Percentiles rank a stretch among this genome's conserved stretches.
These are phyloP conservation scores for Rhizomys pruinosus DNA, from an alignment of 2,113 vertebrate species.

Conservation along the genomic window DNA sequence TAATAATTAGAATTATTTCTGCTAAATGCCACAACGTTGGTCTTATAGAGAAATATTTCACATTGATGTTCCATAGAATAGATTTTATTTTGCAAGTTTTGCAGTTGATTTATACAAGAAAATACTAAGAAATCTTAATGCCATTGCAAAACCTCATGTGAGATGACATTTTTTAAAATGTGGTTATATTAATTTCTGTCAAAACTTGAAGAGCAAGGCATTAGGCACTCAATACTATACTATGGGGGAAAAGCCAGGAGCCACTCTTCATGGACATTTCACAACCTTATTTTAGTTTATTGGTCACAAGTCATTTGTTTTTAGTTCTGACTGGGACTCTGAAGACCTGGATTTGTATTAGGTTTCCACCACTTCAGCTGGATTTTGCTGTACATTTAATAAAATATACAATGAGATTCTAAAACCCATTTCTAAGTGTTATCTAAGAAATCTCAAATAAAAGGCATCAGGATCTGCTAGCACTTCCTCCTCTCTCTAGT, in stretches of 20 bases:
- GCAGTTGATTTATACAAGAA: not conserved
- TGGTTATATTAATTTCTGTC: not conserved
- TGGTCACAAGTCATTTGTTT: not conserved
- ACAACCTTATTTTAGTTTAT: conserved; percentile 5
- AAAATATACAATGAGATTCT: not conserved
- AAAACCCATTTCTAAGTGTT: not conserved
- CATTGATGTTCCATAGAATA: not conserved
- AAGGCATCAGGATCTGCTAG: not conserved
- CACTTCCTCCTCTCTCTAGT: not conserved
- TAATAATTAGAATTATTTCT: not conserved
- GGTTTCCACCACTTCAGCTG: not conserved
- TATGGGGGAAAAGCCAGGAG: not conserved
- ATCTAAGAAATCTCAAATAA: not conserved
- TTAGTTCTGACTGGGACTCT: not conserved
- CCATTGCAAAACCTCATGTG: not conserved
- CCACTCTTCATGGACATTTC: not conserved
- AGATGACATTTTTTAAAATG: not conserved
- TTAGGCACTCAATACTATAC: not conserved
- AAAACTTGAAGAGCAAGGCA: not conserved
- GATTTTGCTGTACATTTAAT: not conserved
- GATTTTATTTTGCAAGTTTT: not conserved
- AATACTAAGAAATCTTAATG: not conserved
- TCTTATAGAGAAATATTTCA: not conserved
- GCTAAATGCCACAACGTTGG: conserved; percentile 23
- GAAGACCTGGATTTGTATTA: not conserved